Evolutionary conservation across 2,797 vertebrate genomes (phyloP).

Genomic region (Peromyscus nudipes): DNA sequence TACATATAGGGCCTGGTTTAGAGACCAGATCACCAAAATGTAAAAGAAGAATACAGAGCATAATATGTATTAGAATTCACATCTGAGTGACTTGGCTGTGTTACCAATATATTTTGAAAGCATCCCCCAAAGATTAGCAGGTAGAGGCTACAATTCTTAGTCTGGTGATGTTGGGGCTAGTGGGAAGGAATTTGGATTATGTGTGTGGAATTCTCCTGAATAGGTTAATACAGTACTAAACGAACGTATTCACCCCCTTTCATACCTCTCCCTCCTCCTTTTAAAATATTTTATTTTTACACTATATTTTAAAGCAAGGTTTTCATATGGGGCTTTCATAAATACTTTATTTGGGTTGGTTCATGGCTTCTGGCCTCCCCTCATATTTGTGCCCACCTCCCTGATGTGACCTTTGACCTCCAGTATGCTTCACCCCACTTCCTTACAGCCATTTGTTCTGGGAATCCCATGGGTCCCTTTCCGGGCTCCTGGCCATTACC

Average conservation of each 20-base stretch:
- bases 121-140: background rate
- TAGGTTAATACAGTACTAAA: background rate
- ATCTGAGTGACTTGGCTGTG: background rate
- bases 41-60: background rate
- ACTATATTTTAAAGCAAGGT: background rate
- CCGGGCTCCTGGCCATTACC: background rate
- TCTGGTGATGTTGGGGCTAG: background rate
- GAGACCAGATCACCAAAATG: background rate
- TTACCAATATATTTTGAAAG: background rate
- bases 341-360: background rate
- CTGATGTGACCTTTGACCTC: background rate
- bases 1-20: background rate
- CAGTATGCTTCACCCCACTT: background rate
- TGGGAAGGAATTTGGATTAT: background rate
- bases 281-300: background rate
- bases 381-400: background rate
- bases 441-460: background rate
- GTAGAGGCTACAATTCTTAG: background rate
- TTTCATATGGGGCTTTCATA: background rate
- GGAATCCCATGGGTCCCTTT: background rate
- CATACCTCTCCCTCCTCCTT: background rate
- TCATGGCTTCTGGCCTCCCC: background rate
- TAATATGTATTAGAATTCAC: background rate
- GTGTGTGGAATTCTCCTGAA: background rate
- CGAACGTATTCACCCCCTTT: background rate